Conservation (phyloP, 2,113 vertebrate genomes). For the Thalassoma bifasciatum region DNA sequence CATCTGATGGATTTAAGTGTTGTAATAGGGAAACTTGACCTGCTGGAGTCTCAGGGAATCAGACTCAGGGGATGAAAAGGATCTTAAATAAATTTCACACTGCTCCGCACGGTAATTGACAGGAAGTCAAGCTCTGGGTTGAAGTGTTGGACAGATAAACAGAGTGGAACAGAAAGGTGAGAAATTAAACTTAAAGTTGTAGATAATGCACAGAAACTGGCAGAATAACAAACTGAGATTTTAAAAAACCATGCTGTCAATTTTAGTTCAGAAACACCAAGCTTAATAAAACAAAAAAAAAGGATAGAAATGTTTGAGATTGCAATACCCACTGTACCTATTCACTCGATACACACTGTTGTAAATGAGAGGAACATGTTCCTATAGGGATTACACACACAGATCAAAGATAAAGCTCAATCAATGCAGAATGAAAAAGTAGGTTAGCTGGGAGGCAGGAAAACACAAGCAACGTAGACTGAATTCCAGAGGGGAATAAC, state of each 20-base stretch:
- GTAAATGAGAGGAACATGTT: slow-evolving; percentile 10
- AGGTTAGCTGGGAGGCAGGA: slow-evolving; percentile 32
- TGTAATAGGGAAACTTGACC: slow-evolving; percentile 9
- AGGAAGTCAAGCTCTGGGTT: slow-evolving; percentile 19
- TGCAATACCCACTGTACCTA: no score
- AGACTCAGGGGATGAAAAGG: slow-evolving; percentile 18
- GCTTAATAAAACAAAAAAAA: neutral
- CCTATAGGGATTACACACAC: slow-evolving; percentile 23
- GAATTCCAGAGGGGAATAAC: slow-evolving; percentile 43
- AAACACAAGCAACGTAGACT: slow-evolving; percentile 27
- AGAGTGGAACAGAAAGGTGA: no score
- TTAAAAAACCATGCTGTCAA: no score
- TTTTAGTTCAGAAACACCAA: neutral
- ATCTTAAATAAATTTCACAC: slow-evolving; percentile 12
- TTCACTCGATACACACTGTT: neutral
- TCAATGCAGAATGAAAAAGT: slow-evolving; percentile 34
- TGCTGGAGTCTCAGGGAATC: neutral
- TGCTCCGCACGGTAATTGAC: neutral
- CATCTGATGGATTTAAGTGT: slow-evolving; percentile 1
- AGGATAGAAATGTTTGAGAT: neutral
- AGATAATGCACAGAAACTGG: no score
- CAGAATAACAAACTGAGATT: no score
- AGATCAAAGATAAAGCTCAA: slow-evolving; percentile 38
- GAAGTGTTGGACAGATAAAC: neutral
- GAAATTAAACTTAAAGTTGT: no score